Base-by-base conservation (phyloP, 2,113 vertebrate species). In the Suncus etruscus region DNA sequence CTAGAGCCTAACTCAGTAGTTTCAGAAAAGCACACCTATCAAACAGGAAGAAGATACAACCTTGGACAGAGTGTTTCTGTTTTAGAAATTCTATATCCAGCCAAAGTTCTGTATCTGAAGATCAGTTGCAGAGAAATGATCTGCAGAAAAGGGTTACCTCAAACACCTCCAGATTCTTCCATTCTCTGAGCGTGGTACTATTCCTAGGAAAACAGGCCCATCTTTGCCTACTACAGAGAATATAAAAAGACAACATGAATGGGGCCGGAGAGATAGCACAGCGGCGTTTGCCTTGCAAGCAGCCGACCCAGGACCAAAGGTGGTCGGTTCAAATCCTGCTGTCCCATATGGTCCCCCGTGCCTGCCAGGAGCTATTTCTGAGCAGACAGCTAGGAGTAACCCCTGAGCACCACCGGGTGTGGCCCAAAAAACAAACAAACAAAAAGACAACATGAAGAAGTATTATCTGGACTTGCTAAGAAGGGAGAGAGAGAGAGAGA, bases 11-110 rank as follows among this genome's bases (percentile, higher is more conserved):
- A 83, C 24, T 91, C 77, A 83, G 73, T 18, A 31, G 32, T 61
- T 87, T 84, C 69, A 68, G 32, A 90, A 87, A 48, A 76, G 32
- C 66, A 9, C 31, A 75, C 20, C 20, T 10, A 11, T 3, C 15
- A 58, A 85, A 89, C n/a, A 68, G 24, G 31, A 32, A 91, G 90
- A 91, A 92, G 39, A 78, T 45, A 85, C 8, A 70, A 12, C 12
- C 12, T 39, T 29, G 22, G 54, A 68, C 24, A 24, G 51, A 14
- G 22, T 58, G 15, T 25, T 87, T 25, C 39, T 9, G 1, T 72
- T 72, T 69, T 65, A 18, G 10, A 66, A 73, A 78, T 32, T 82
- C 83, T 85, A 25, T 50, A 66, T n/a, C 39, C 48, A 93, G 29
- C 48, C 22, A 69, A 86, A 47, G 58, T 74, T 76, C n/a, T 10